Conservation (phyloP, 1,140 invertebrate genomes). For the Catajapyx aquilonaris region DNA sequence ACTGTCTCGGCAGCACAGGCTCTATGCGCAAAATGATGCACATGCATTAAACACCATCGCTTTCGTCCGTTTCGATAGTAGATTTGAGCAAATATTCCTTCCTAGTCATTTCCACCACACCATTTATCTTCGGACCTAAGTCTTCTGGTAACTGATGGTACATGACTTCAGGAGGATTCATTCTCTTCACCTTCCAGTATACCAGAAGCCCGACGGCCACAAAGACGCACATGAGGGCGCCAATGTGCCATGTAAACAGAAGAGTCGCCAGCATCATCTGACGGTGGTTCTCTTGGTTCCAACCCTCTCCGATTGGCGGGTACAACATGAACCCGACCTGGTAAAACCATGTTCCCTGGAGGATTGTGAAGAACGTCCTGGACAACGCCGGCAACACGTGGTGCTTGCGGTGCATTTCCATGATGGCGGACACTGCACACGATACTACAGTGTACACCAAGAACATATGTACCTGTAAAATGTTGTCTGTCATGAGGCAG, state of each 20-base stretch:
- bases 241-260: constrained; percentile 25
- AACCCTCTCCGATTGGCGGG: constrained; percentile 20
- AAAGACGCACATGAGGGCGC: constrained; percentile 16
- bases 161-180: too few relatives aligned
- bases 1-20: too few relatives aligned
- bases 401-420: constrained; percentile 21
- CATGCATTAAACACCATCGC: too few relatives aligned
- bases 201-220: constrained; percentile 16
- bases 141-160: too few relatives aligned
- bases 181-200: not conserved
- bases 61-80: too few relatives aligned
- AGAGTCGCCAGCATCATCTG: constrained; percentile 26
- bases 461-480: constrained; percentile 22
- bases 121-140: too few relatives aligned
- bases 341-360: constrained; percentile 31
- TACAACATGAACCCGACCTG: constrained; percentile 29
- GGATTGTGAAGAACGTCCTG: constrained; percentile 20
- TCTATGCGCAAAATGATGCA: too few relatives aligned
- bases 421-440: constrained; percentile 14
- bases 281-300: constrained; percentile 22
- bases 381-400: constrained; percentile 19
- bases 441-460: constrained; percentile 21
- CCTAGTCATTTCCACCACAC: too few relatives aligned
- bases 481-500: not conserved
- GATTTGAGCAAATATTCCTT: too few relatives aligned